phyloP scores from a whole-genome alignment of 2,888 invertebrate genomes.

The Tiliacea citrago region DNA sequence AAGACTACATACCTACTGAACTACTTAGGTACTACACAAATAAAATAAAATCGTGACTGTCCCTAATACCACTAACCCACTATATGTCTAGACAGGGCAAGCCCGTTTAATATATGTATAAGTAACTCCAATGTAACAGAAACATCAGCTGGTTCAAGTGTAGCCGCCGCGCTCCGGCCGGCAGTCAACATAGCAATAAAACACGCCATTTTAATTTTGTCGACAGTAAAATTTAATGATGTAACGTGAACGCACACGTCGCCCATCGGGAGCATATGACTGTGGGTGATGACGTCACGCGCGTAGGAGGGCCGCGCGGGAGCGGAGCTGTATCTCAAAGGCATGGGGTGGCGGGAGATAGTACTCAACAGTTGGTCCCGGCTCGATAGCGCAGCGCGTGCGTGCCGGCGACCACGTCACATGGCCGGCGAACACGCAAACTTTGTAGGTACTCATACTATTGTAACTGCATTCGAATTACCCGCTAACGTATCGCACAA shows the following conservation, averaged over 20 bases:
- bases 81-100: conserved; percentile 5
- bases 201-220: conserved; percentile 68
- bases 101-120: conserved; percentile 7
- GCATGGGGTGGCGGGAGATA: conserved; percentile 69
- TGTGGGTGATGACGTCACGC: conserved; percentile 82
- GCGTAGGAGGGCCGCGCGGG: conserved; percentile 69
- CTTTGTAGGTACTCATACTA: conserved; percentile 46
- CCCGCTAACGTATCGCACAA: conserved; percentile 49
- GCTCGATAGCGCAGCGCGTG: conserved; percentile 87
- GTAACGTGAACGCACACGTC: conserved; percentile 70
- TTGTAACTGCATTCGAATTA: conserved; percentile 57
- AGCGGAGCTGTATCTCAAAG: conserved; percentile 68
- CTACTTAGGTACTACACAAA: too few relatives aligned
- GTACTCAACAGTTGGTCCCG: conserved; percentile 88
- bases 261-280: conserved; percentile 71
- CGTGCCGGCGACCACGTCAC: conserved; percentile 80
- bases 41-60: too few relatives aligned
- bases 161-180: conserved; percentile 26
- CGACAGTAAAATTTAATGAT: conserved; percentile 72
- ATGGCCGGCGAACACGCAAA: conserved; percentile 73
- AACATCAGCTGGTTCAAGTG: conserved; percentile 40
- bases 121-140: conserved; percentile 19
- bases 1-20: too few relatives aligned
- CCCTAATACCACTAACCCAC: too few relatives aligned
- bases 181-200: conserved; percentile 55